Base-by-base conservation (phyloP, 64 coral and sea anemone species). In the Catalaphyllia jardinei region DNA sequence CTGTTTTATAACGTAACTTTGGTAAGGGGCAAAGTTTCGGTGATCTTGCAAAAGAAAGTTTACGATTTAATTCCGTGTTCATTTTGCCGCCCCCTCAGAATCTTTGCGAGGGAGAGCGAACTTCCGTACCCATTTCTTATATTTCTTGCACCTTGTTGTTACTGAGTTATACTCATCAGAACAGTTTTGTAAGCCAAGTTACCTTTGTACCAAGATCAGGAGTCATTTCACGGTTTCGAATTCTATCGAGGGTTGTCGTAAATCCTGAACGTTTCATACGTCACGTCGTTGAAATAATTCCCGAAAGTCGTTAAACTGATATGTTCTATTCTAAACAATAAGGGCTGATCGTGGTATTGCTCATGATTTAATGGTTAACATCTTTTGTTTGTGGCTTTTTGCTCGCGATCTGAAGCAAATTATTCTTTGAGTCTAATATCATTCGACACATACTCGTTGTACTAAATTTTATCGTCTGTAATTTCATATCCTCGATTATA, bases 331-430 rank as follows among this genome's bases (percentile, higher is more conserved):
- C 62, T 46, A 71, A 85, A 71, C 81, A 50, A 71, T 71, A 10
- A 71, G 20, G 22, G 63, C 24, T 71, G 81, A 52, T 49, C 63
- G 39, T 71, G 62, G 63, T 69, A 71, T 71, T 85, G 81, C 63
- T 85, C 67, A 64, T 39, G 81, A 71, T 71, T 85, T 85, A 71
- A 85, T 31, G 39, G 19, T 85, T 67, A 71, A 25, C 22, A 42
- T 49, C 62, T 85, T 85, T 85, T 85, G 63, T 85, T 85, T 85
- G 81, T 85, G 81, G 63, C 81, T 85, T 85, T 54, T 29, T 22
- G 81, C 31, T 49, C 81, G 35, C 46, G 20, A 28, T 24, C 62
- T 85, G 35, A 83, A 83, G 30, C 31, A 83, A 35, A 83, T 31
- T 85, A 69, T 69, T 69, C 39, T 64, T 85, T 71, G 22, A 27